Conservation (phyloP, 92 coral and sea anemone genomes). For the Siderastrea siderea region DNA sequence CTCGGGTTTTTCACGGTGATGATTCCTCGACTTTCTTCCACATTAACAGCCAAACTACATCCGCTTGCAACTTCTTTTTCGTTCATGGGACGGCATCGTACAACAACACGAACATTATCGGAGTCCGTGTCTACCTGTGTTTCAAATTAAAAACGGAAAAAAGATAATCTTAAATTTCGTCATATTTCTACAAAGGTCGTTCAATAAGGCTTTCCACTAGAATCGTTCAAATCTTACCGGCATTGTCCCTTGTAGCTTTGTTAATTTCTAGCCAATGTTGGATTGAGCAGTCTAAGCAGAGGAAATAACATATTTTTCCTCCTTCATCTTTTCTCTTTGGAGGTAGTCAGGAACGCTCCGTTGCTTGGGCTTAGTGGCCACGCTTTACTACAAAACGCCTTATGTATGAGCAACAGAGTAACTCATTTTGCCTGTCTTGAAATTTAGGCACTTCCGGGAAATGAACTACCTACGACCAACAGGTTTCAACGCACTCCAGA, state of each 20-base stretch:
- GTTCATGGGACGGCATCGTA: conserved; percentile 98
- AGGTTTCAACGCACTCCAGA: no score
- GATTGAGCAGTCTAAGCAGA: background rate
- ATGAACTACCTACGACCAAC: no score
- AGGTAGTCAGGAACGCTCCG: conserved; percentile 46
- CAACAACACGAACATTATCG: conserved; percentile 99
- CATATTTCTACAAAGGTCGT: background rate
- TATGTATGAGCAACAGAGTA: background rate
- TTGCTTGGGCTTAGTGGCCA: conserved; percentile 34
- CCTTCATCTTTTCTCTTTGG: background rate
- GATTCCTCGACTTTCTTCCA: conserved; percentile 91
- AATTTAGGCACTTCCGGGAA: no score
- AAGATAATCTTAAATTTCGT: background rate
- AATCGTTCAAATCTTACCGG: conserved; percentile 21
- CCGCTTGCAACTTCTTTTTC: conserved; percentile 87
- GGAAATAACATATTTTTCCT: background rate
- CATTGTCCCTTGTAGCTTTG: conserved; percentile 4
- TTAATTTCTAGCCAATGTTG: background rate
- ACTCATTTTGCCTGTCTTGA: no score
- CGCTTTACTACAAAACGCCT: background rate
- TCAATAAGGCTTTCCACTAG: background rate
- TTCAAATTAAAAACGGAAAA: conserved; percentile 2
- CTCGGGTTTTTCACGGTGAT: conserved; percentile 81
- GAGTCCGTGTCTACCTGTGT: conserved; percentile 77
- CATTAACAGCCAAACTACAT: conserved; percentile 84